A percentile compares a stretch with the other conserved stretches of the same genome.
phyloP scores from a whole-genome alignment of 1,140 invertebrate genomes.

The Lepidostoma basale region DNA sequence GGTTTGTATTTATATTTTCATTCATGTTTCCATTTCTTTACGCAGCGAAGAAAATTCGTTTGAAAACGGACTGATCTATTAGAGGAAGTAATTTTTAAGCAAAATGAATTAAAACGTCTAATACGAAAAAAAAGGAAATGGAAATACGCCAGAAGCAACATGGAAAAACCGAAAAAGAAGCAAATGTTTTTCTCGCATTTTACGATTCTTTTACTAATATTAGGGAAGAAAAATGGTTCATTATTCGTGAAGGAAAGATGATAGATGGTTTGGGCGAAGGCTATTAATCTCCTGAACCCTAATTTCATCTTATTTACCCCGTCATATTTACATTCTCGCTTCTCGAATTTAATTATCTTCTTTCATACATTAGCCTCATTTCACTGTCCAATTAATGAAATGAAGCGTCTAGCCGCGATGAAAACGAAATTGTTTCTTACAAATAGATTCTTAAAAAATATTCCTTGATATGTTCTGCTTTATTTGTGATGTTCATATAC shows the following conservation, averaged over 20 bases:
- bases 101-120: too few species aligned
- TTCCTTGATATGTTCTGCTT: too few species aligned
- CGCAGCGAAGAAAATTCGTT: too few species aligned
- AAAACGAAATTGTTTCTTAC: too few species aligned
- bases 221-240: neutral
- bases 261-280: slow-evolving; percentile 8
- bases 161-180: slow-evolving; percentile 2
- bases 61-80: too few species aligned
- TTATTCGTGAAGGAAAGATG: slow-evolving; percentile 10
- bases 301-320: slow-evolving; percentile 17
- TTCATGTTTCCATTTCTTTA: too few species aligned
- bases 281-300: slow-evolving; percentile 24
- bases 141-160: neutral
- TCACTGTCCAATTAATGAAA: too few species aligned
- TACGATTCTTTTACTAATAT: neutral
- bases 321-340: slow-evolving; percentile 6
- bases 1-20: too few species aligned
- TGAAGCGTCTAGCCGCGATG: too few species aligned
- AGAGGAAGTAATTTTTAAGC: too few species aligned
- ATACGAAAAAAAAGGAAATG: neutral
- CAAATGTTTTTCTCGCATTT: neutral
- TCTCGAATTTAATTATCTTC: slow-evolving; percentile 21
- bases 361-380: neutral
- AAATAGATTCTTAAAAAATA: too few species aligned
- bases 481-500: too few species aligned